Conservation (phyloP, 2,113 vertebrate genomes). For the Oenanthe melanoleuca region DNA sequence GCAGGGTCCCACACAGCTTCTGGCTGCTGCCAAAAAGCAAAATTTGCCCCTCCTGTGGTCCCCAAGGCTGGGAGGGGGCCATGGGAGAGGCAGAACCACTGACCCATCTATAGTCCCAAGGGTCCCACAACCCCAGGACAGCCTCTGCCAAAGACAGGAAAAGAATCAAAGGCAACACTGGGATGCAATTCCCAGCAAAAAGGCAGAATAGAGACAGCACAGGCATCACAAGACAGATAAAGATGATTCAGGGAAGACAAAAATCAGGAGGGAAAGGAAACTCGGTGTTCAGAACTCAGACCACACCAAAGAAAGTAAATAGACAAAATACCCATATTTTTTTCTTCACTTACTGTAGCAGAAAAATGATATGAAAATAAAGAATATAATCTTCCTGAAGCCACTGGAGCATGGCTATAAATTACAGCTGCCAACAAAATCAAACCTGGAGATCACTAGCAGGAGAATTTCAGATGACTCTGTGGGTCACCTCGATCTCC, state of each 20-base stretch:
- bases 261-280: neutral
- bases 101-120: neutral
- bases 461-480: neutral
- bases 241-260: neutral
- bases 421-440: slow-evolving; percentile 1
- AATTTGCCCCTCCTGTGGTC: neutral
- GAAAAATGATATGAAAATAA: neutral
- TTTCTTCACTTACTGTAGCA: neutral
- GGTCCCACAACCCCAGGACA: neutral
- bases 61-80: neutral
- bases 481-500: neutral
- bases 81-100: neutral
- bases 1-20: neutral
- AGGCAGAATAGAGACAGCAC: neutral
- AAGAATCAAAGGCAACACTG: neutral
- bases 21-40: neutral
- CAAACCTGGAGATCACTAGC: neutral
- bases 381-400: neutral
- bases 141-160: neutral
- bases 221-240: neutral
- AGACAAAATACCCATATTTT: neutral
- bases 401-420: neutral
- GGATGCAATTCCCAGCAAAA: neutral
- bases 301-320: neutral
- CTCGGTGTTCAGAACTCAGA: neutral